phyloP scores from a whole-genome alignment of 2,113 vertebrate genomes.

The Bagarius yarrelli region DNA sequence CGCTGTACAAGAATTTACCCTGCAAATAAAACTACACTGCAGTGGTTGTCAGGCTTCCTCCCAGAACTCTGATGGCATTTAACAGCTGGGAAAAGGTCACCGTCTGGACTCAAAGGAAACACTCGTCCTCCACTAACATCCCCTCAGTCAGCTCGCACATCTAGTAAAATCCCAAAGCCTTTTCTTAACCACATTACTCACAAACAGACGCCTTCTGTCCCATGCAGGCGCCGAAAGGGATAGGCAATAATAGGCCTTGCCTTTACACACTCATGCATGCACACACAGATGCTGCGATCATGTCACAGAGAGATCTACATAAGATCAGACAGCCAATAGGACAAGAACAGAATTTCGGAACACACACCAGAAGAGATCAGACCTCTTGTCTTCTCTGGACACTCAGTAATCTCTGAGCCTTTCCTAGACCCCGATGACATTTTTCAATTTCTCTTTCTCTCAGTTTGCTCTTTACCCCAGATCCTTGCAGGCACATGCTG shows the following conservation, averaged over 20 bases:
- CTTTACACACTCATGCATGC: conserved; percentile 23
- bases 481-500: conserved; percentile 38
- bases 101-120: conserved; percentile 31
- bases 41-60: conserved; percentile 37
- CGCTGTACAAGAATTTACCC: not conserved
- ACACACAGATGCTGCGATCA: conserved; percentile 49
- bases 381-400: conserved; percentile 51
- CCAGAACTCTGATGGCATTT: conserved; percentile 55
- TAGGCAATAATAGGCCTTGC: conserved; percentile 31
- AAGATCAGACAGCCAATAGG: conserved; percentile 61
- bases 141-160: not conserved
- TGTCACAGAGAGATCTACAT: conserved; percentile 54
- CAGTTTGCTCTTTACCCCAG: conserved; percentile 45
- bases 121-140: conserved; percentile 8
- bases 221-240: conserved; percentile 24
- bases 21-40: conserved; percentile 6
- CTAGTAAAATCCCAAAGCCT: conserved; percentile 31
- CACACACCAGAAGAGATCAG: conserved; percentile 57
- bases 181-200: conserved; percentile 16
- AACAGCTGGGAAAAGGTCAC: conserved; percentile 68
- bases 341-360: conserved; percentile 65
- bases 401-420: conserved; percentile 57
- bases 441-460: conserved; percentile 50
- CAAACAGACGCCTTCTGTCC: conserved; percentile 21
- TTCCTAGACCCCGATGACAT: conserved; percentile 60